Evolutionary conservation across 1,140 invertebrate genomes (phyloP).

Genomic region (Eumeta japonica): DNA sequence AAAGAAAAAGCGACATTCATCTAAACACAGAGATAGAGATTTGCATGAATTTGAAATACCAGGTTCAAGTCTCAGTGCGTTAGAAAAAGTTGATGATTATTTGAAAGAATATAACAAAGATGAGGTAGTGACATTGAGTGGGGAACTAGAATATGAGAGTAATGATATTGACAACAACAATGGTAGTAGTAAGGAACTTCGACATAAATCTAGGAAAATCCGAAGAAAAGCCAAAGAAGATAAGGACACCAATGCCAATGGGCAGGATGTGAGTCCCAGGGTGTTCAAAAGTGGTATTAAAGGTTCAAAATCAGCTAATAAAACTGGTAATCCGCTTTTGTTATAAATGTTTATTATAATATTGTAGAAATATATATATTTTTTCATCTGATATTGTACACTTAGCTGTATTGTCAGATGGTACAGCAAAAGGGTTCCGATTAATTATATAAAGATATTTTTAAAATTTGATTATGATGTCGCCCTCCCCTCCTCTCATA

Average conservation of each 20-base stretch:
- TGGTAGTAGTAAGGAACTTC: conserved; percentile 35
- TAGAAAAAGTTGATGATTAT: conserved; percentile 56
- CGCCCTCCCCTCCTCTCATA: no score
- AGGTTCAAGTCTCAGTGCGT: conserved; percentile 52
- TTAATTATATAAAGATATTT: no score
- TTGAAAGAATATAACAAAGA: conserved; percentile 54
- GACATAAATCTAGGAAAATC: conserved; percentile 44
- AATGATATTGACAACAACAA: conserved; percentile 54
- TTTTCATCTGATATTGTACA: no score
- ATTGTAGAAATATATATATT: no score
- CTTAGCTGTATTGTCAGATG: no score
- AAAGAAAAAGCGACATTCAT: conserved; percentile 54
- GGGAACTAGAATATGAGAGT: conserved; percentile 50
- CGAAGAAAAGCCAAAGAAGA: conserved; percentile 46
- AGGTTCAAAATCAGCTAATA: conserved; percentile 11
- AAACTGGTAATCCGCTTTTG: conserved; percentile 10
- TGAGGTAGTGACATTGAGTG: conserved; percentile 53
- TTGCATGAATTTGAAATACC: conserved; percentile 55
- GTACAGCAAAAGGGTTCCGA: no score
- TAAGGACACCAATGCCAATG: conserved; percentile 35
- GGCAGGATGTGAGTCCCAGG: conserved; percentile 48
- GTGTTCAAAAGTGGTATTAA: conserved; percentile 44
- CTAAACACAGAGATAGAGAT: conserved; percentile 45
- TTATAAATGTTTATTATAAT: no score
- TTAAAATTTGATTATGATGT: no score